Conservation (phyloP, 1,140 invertebrate species). For the Drosophila takahashii region DNA sequence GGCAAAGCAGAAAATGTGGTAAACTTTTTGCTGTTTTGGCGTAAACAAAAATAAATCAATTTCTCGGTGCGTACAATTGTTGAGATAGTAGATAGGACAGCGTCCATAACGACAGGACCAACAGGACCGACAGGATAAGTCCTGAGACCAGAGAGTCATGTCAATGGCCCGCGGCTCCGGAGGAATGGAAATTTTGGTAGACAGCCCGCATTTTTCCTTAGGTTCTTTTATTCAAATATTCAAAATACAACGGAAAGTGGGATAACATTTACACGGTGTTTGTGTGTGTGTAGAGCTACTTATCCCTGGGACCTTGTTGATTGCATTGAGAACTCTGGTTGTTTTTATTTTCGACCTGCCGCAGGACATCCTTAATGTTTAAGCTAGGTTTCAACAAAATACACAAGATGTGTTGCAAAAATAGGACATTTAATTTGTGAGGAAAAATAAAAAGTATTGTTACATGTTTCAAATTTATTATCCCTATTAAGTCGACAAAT, state of each 20-base stretch:
- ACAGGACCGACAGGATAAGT: conserved; percentile 39
- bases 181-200: conserved; percentile 36
- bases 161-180: conserved; percentile 53
- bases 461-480: neutral
- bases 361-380: conserved; percentile 15
- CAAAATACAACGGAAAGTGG: conserved; percentile 17
- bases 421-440: neutral
- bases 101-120: conserved; percentile 65
- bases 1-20: conserved; percentile 26
- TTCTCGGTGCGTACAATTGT: conserved; percentile 63
- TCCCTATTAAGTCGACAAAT: neutral
- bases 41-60: conserved; percentile 82
- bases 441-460: neutral
- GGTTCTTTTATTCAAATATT: conserved; percentile 31
- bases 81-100: conserved; percentile 34
- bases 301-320: conserved; percentile 34
- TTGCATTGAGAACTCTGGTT: conserved; percentile 23
- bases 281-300: conserved; percentile 12
- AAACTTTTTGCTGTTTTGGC: conserved; percentile 62
- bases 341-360: neutral
- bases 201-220: conserved; percentile 29
- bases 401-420: neutral
- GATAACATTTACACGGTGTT: conserved; percentile 22
- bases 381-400: conserved; percentile 3
- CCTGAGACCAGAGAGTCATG: conserved; percentile 38